Percentiles rank a stretch among this genome's conserved stretches.
phyloP scores from a whole-genome alignment of 2,113 vertebrate genomes.

The Regulus satrapa region DNA sequence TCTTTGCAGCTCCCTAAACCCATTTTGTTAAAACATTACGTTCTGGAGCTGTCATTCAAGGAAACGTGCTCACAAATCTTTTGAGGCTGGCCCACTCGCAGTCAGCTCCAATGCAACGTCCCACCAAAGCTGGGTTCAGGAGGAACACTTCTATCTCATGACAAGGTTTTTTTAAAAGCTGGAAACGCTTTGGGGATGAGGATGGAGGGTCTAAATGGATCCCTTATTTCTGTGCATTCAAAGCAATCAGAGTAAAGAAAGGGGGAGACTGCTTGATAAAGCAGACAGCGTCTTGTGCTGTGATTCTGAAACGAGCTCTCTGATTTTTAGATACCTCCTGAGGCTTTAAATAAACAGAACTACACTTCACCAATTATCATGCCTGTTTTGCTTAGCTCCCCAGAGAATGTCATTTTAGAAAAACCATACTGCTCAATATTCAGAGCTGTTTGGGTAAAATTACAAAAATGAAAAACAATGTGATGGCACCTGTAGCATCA shows the following conservation, averaged over 20 bases:
- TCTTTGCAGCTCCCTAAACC: background rate
- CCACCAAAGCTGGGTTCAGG: background rate
- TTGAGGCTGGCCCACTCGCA: background rate
- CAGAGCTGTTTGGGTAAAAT: background rate
- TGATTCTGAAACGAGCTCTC: background rate
- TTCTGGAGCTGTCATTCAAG: background rate
- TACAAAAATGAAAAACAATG: conserved; percentile 10
- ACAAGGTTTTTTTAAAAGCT: background rate
- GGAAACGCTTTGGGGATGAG: background rate
- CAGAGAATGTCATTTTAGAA: conserved; percentile 1
- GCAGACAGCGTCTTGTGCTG: background rate
- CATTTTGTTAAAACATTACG: background rate
- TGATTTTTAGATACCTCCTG: conserved; percentile 27
- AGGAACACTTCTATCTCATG: background rate
- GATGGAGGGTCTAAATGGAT: background rate
- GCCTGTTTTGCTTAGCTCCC: conserved; percentile 11
- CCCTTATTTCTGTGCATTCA: background rate
- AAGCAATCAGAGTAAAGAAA: background rate
- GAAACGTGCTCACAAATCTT: background rate
- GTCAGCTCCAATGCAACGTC: background rate
- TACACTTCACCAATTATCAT: conserved; percentile 25
- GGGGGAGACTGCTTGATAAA: background rate
- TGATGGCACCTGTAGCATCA: background rate
- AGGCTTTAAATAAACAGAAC: conserved; percentile 47
- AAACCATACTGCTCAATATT: background rate